Evolutionary conservation across 2,888 invertebrate genomes (phyloP), one percentile per base, ranked within the genome.

Genomic region (Spicauda simplicius): DNA sequence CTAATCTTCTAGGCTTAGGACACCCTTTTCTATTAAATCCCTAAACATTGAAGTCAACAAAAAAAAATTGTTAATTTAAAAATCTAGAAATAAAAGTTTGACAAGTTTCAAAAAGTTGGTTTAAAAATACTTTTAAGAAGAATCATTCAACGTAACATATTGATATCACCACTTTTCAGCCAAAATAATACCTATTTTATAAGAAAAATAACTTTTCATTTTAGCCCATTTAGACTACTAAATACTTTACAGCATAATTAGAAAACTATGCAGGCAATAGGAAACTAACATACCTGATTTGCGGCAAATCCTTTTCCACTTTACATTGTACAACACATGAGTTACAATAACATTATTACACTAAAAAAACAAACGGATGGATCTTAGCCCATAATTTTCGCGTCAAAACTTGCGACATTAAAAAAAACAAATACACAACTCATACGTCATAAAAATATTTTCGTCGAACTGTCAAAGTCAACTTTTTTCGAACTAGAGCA

Each of bases 401-500:
- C 14, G 41, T 41, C 10, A 33, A 41, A 41, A 41, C 41, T 41
- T 41, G 14, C 41, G 14, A 41, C 41, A 14, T 41, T 14, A n/a
- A 16, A 54, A 52, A 54, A 65, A 48, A 65, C 33, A 59, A 30
- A 61, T 30, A 61, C 19, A n/a, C 50, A 41, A 14, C 19, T 63
- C 65, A 74, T 65, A 80, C 77, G 79, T 80, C 81, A 84, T 80
- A 79, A 86, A 86, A 86, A 85, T 86, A 87, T 86, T 86, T 87
- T 85, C 81, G 82, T 81, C 63, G 78, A 87, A 83, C 87, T 91
- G 90, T 91, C 91, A 91, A 91, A 88, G 84, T 80, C 82, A 76
- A 61, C 76, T 78, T 78, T 79, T 84, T 62, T 25, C 78, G 83
- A 75, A 52, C 33, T 6, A 45, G 45, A n/a, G 30, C 50, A 56